Evolutionary conservation across 2,797 vertebrate genomes (phyloP), one percentile per base, ranked within the genome.

Genomic region (Pelochelys cantorii): DNA sequence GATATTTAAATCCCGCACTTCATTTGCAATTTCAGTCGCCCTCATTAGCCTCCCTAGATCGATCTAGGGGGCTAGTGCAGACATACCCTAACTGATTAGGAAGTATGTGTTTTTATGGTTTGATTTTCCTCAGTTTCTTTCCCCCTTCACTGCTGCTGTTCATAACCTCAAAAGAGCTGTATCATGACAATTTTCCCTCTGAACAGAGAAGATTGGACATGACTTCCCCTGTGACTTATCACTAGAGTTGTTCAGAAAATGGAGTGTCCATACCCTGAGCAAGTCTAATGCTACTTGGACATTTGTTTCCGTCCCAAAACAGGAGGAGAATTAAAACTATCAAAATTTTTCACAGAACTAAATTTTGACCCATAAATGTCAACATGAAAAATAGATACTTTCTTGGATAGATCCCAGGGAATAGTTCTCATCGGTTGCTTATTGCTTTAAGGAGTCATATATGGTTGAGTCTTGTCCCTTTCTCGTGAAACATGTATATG

Each of bases 121-220:
- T 68, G 88, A 25, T 87, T 81, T 42, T 81, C 37, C 65, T 89
- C 6, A 0, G 22, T 88, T 88, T 92, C 84, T 89, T 84, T 27
- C 90, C 55, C 31, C 53, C 3, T 87, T 96, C 84, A 81, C 52
- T 78, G 81, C 56, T 2, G 0, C 71, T 53, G 57, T 81, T 89
- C 60, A 1, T 11, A 15, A 68, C 54, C 59, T 96, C 81, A 84
- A 94, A 93, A 95, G 86, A 65, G 95, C 89, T 75, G 9, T n/a
- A 78, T 62, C 89, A 3, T 1, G 60, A 92, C 20, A 23, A 2
- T 78, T 95, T 93, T 81, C 48, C 83, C 23, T 60, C 37, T 11
- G 54, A 92, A 87, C 1, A 0, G 65, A 83, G 5, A 0, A 65
- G 37, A 0, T 0, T 59, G 89, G 71, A 57, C 81, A n/a, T 85